These are phyloP conservation scores for Rhegmatorhina hoffmannsi DNA, from an alignment of 2,113 vertebrate species.

Conservation along the genomic window DNA sequence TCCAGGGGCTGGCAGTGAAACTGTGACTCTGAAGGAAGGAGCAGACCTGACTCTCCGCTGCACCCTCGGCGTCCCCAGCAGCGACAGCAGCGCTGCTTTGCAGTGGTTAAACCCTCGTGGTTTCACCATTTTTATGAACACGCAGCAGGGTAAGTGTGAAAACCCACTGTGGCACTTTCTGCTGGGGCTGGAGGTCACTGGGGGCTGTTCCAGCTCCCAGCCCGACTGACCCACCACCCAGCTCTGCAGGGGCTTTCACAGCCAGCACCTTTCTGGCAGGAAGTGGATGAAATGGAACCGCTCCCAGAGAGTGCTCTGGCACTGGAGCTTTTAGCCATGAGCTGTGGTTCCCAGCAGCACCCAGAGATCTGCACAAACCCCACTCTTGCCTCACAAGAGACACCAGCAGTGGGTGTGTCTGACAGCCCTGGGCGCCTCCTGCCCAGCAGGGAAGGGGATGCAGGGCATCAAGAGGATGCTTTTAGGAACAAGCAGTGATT, in stretches of 20 bases:
- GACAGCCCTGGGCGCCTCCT: background rate
- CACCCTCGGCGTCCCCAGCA: background rate
- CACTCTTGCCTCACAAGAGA: background rate
- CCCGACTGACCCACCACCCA: background rate
- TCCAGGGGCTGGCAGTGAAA: background rate
- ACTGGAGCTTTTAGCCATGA: background rate
- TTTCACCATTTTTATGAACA: conserved; percentile 46
- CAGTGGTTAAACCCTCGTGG: conserved; percentile 43
- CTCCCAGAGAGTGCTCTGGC: background rate
- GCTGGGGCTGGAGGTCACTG: background rate
- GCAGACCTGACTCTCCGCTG: conserved; percentile 6
- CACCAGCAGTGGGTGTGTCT: background rate
- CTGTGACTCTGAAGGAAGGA: conserved; percentile 29
- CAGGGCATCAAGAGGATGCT: background rate
- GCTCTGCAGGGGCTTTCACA: background rate
- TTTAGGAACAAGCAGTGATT: background rate
- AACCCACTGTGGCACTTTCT: background rate
- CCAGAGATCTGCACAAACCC: background rate
- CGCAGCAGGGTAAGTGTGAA: conserved; percentile 30
- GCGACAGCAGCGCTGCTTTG: accelerated
- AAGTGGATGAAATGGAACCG: background rate
- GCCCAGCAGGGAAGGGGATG: background rate
- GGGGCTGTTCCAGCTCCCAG: background rate
- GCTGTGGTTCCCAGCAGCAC: background rate
- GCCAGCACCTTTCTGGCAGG: background rate